Evolutionary conservation across 2,797 vertebrate species (phyloP), one percentile per base, ranked within the genome.

Genomic region (Onychomys arenicola): DNA sequence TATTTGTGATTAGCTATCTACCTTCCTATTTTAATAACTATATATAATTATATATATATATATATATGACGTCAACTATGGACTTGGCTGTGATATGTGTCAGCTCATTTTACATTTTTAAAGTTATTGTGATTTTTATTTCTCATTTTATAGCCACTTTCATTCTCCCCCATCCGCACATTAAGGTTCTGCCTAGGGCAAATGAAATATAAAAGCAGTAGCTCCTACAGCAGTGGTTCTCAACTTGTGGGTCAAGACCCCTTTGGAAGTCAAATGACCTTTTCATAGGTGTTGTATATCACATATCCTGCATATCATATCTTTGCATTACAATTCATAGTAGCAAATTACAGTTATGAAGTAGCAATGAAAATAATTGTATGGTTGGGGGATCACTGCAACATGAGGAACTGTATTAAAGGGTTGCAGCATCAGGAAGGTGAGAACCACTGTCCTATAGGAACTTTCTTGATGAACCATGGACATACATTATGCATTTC

Each of bases 401-500:
- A 19, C 82, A 23, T 5, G 19, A 67, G 82, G 43, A 49, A 49
- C 6, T 67, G 10, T 65, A 9, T 49, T 85, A 25, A 2, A 83
- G 57, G 12, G 40, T 63, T 13, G 5, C 57, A 46, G 37, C 37
- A 3, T 23, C 6, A 14, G 29, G 61, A 82, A 85, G 61, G 29
- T 23, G 43, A n/a, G 61, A 67, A 14, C 61, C 61, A 25, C 19
- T 23, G 11, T 75, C 25, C 34, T 63, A 0, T 7, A 46, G 71
- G 71, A 55, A 4, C 34, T 25, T 77, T 40, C 59, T 46, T 29
- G 37, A 37, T 23, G 10, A 55, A 61, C 29, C 1, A 0, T 16
- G 46, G 25, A 1, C 2, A 14, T 5, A 2, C 1, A 0, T 29
- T 2, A 29, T 55, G 6, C 2, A 2, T 37, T 2, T 0, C 65